Evolutionary conservation across 2,888 invertebrate species (phyloP), one percentile per base, ranked within the genome.

Genomic region (Laspeyria flexula): DNA sequence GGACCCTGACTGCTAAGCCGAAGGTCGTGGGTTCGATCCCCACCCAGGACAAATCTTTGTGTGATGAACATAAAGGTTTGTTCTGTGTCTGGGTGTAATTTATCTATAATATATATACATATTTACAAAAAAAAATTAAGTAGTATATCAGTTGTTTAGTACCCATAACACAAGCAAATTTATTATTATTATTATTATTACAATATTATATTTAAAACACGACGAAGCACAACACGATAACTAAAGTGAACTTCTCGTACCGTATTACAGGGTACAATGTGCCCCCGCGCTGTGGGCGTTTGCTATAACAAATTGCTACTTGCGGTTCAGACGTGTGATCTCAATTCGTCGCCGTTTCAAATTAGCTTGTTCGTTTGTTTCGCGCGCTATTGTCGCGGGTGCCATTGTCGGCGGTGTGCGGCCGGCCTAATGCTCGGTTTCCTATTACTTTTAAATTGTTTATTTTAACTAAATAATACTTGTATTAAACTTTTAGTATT

Each of bases 261-360:
- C 63, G 57, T 39, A 37, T 58, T 39, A 47, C 54, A 60, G 0
- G 0, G 0, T 2, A 59, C 65, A 77, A 64, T 51, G 83, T 42
- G 46, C 45, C 51, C 76, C 29, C 51, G 44, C 64, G 6, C 27
- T 30, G 73, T 73, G 74, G 77, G 81, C 77, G 81, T 74, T 54
- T 43, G 70, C 64, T 65, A 60, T 57, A 77, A 73, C 79, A 78
- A 85, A 85, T 83, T 80, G 75, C 78, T 79, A 78, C 69, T 79
- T 75, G 75, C 76, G 78, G 74, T 58, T 43, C 58, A 70, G 76
- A 73, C 78, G 75, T 75, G 71, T 62, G 71, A 64, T 71, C 71
- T 66, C 64, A 65, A 67, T 61, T 65, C 67, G 71, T 62, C 67
- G 61, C 52, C 58, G 57, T 58, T 65, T 62, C 75, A 81, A 85